Conservation (phyloP, 2,888 invertebrate species). For the Tenthredo notha region DNA sequence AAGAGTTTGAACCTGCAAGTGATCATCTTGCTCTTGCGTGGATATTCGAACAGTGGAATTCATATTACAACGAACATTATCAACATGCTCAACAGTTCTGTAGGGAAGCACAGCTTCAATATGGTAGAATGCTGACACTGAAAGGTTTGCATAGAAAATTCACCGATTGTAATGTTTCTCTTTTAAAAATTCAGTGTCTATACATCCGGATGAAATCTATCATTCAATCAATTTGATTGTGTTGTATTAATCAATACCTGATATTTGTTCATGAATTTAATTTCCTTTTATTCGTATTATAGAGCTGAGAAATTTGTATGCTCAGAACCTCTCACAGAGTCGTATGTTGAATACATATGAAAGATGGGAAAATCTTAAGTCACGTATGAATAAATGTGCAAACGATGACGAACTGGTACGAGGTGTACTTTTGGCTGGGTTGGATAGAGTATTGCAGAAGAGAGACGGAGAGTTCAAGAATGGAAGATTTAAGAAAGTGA, state of each 20-base stretch:
- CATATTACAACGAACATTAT: constrained; percentile 66
- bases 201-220: background rate
- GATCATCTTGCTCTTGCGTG: constrained; percentile 83
- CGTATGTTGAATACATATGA: constrained; percentile 73
- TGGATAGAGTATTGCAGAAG: constrained; percentile 80
- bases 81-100: constrained; percentile 77
- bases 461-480: constrained; percentile 80
- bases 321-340: constrained; percentile 80
- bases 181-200: background rate
- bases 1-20: constrained; percentile 80
- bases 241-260: constrained; percentile 15
- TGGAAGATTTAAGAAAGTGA: constrained; percentile 79
- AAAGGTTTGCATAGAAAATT: constrained; percentile 77
- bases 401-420: constrained; percentile 81
- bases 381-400: constrained; percentile 79
- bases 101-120: constrained; percentile 76
- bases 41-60: constrained; percentile 81
- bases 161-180: background rate
- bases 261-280: constrained; percentile 40
- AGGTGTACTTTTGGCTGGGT: constrained; percentile 82
- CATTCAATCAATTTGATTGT: background rate
- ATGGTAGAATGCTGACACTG: constrained; percentile 80
- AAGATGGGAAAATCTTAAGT: constrained; percentile 66
- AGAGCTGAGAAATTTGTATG: constrained; percentile 81
- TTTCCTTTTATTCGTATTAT: constrained; percentile 62